Base-by-base conservation (phyloP, 2,888 invertebrate species). In the Brachyptera risi region DNA sequence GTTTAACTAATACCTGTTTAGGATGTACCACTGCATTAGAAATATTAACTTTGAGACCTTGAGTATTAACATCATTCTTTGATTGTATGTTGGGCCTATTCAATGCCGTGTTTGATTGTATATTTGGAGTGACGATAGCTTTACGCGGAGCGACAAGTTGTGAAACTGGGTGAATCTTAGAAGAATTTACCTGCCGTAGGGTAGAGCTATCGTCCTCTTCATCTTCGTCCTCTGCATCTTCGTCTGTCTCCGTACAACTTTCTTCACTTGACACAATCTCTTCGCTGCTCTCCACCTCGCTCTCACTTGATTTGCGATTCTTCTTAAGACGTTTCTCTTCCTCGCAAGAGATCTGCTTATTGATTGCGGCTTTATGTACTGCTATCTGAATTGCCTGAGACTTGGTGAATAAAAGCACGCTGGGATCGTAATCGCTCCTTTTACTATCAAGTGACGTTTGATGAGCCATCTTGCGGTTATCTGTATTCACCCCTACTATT, bases 321-420 rank as follows among this genome's bases (percentile, higher is more conserved):
- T 13, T 17, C 47, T 15, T 59, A 21, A 26, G 23, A 51, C 71
- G 63, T 47, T 70, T 66, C 21, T 70, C 71, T 58, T 73, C 74
- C 64, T 74, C 73, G 44, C 69, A 67, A n/a, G 72, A 72, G 65
- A 75, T 68, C 67, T 75, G 75, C 64, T 76, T 76, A 58, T 73
- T 74, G 59, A 76, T 74, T 11, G 75, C 75, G 13, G 75, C 75
- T 64, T 75, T 73, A 63, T 75, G 74, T 13, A 75, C 70, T 9
- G 74, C 75, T 44, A 74, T 74, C 62, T 74, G 74, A 3, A 74
- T 73, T 0, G 72, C 69, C 67, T 75, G 73, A 42, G 71, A 71
- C n/a, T 72, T 72, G 15, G 74, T 75, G 66, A 75, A 75, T 3
- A 75, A 67, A 21, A 69, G 65, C 21, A 70, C 65, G 60, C 74